These are phyloP conservation scores for Zalophus californianus DNA, from an alignment of 2,797 vertebrate genomes.

Conservation along the genomic window DNA sequence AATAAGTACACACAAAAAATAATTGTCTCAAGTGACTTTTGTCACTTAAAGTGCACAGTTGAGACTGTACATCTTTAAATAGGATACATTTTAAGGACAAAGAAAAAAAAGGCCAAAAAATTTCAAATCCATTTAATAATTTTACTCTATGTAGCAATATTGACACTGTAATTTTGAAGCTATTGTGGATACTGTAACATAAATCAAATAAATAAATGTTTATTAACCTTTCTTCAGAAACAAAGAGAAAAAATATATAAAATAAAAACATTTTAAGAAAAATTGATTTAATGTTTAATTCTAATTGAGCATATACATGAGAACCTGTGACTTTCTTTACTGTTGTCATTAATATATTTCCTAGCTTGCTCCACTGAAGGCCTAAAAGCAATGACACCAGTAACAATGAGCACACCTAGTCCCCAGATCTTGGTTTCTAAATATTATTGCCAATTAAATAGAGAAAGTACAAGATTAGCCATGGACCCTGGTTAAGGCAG, in stretches of 20 bases:
- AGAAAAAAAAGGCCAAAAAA: background rate
- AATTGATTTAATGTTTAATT: background rate
- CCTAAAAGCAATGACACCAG: background rate
- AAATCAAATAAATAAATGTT: background rate
- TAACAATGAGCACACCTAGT: background rate
- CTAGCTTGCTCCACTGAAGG: background rate
- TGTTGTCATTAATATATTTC: background rate
- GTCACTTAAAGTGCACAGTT: background rate
- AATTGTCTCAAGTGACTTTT: background rate
- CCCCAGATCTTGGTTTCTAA: background rate
- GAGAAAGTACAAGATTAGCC: background rate
- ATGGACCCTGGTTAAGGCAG: background rate
- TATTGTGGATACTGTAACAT: background rate
- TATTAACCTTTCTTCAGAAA: constrained; percentile 4
- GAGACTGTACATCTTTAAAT: background rate
- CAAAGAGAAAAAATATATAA: background rate
- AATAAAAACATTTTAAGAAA: background rate
- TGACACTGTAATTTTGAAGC: background rate
- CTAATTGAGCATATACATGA: background rate
- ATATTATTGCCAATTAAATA: background rate
- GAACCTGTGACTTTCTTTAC: background rate
- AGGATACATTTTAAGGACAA: background rate
- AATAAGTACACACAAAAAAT: constrained; percentile 20
- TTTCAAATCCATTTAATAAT: background rate
- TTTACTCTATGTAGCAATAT: background rate